A percentile compares a stretch with the other conserved stretches of the same genome.
phyloP scores from a whole-genome alignment of 2,113 vertebrate species.

The Oreochromis tanganicae region DNA sequence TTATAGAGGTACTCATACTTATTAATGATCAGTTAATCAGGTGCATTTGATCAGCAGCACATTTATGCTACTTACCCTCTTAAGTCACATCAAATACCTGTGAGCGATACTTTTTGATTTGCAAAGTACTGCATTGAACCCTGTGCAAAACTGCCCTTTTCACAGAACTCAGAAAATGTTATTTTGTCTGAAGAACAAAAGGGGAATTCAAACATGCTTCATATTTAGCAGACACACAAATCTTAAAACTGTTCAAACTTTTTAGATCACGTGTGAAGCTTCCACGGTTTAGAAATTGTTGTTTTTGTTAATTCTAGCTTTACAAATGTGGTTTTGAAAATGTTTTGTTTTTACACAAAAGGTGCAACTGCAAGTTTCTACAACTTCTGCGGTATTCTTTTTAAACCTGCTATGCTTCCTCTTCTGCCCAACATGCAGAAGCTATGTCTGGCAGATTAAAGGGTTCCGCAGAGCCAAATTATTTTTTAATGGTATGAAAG shows the following conservation, averaged over 20 bases:
- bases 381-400: not conserved
- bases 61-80: not conserved
- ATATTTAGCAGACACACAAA: not conserved
- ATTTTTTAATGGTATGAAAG: conserved; percentile 60
- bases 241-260: not conserved
- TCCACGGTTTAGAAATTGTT: not conserved
- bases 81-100: not conserved
- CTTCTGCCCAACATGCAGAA: conserved; percentile 2
- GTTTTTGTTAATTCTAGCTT: not conserved
- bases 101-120: not conserved
- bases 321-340: not conserved
- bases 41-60: not conserved
- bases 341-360: not conserved
- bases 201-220: not conserved
- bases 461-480: conserved; percentile 47
- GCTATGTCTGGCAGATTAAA: conserved; percentile 43
- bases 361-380: not conserved
- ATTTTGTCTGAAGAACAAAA: not conserved
- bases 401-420: not conserved
- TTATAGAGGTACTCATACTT: not conserved
- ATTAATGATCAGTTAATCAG: not conserved
- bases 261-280: not conserved
- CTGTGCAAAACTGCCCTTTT: not conserved
- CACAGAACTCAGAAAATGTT: not conserved
- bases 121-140: not conserved